These are phyloP conservation scores for Desoria tigrina DNA, from an alignment of 2,888 invertebrate genomes.

Conservation along the genomic window DNA sequence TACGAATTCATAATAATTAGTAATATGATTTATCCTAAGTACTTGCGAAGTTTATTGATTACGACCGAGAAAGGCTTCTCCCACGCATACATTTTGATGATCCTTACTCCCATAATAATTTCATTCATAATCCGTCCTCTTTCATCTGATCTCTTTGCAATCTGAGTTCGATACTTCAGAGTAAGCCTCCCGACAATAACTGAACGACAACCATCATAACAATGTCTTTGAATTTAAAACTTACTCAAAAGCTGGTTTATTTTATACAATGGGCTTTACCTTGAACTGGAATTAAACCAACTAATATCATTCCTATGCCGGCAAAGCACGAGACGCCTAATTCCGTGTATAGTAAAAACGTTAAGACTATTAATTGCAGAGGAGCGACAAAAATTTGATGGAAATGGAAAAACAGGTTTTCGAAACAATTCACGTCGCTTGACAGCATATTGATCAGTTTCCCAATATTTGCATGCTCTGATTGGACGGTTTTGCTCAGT, in stretches of 20 bases:
- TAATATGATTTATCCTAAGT: too few relatives aligned
- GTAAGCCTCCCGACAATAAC: conserved; percentile 59
- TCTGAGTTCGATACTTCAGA: conserved; percentile 67
- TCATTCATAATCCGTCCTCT: conserved; percentile 92
- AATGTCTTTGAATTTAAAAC: background rate
- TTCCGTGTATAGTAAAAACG: conserved; percentile 75
- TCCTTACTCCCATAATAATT: conserved; percentile 88
- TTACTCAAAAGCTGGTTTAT: too few relatives aligned
- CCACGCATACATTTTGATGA: conserved; percentile 67
- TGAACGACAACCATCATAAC: conserved; percentile 45
- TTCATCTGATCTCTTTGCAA: conserved; percentile 83
- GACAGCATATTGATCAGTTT: conserved; percentile 92
- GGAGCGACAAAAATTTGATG: conserved; percentile 92
- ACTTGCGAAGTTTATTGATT: conserved; percentile 72
- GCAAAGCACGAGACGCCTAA: conserved; percentile 72
- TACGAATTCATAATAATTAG: too few relatives aligned
- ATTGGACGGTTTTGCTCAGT: conserved; percentile 76
- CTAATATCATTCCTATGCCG: conserved; percentile 74
- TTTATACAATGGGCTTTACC: too few relatives aligned
- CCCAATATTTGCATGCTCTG: conserved; percentile 85
- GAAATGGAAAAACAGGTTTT: conserved; percentile 81
- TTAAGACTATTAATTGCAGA: conserved; percentile 75
- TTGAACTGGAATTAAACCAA: conserved; percentile 83
- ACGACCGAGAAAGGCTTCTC: conserved; percentile 84
- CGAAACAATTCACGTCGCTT: conserved; percentile 91